These are phyloP conservation scores for Chloropsis cyanopogon DNA, from an alignment of 2,113 vertebrate species.

Conservation along the genomic window DNA sequence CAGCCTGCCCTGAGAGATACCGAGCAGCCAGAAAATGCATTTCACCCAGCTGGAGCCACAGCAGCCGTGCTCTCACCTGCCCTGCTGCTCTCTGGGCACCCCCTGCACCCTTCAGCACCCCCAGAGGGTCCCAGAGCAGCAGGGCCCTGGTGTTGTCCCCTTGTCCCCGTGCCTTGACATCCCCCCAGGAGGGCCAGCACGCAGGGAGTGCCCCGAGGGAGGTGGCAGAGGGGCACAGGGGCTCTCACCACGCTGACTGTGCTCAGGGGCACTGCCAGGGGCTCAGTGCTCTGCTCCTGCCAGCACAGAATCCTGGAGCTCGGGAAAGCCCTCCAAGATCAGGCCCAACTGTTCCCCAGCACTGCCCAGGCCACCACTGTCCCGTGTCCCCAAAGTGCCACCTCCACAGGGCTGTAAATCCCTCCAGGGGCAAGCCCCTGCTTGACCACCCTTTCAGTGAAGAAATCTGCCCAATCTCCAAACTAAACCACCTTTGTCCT, in stretches of 20 bases:
- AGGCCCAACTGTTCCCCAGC: neutral
- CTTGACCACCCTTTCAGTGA: accelerated
- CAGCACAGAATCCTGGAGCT: neutral
- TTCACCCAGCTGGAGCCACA: neutral
- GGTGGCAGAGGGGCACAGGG: no score
- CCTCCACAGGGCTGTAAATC: neutral
- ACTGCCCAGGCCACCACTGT: neutral
- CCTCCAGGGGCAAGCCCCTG: neutral
- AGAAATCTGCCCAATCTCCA: neutral
- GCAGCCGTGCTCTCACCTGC: accelerated
- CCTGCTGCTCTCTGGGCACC: neutral
- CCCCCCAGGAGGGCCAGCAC: neutral
- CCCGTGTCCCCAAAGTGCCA: neutral
- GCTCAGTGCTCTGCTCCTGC: neutral
- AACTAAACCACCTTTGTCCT: neutral
- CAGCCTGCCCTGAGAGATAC: neutral
- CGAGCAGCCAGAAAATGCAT: neutral
- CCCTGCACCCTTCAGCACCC: neutral
- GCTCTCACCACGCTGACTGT: accelerated
- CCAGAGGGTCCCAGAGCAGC: neutral
- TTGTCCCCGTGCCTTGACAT: neutral
- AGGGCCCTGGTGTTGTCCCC: neutral
- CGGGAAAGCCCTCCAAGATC: neutral
- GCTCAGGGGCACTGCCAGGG: neutral
- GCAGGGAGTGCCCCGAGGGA: no score